A percentile compares a stretch with the other conserved stretches of the same genome.
phyloP scores from a whole-genome alignment of 2,797 vertebrate species.

The Tragopan temminckii region DNA sequence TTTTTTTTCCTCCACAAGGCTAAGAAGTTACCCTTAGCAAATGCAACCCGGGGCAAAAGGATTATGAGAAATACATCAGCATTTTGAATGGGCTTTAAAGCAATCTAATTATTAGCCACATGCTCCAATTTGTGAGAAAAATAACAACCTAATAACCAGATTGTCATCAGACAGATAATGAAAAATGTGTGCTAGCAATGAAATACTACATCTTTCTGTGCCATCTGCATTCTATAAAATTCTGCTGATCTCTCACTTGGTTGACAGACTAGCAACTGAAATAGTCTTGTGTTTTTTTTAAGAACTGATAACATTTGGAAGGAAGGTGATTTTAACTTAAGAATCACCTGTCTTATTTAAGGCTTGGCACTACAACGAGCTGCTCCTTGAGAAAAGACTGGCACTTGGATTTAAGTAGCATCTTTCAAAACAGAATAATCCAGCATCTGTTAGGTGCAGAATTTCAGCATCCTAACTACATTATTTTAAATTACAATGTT shows the following conservation, averaged over 20 bases:
- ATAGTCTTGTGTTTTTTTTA: neutral
- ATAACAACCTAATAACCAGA: constrained; percentile 78
- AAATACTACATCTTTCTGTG: constrained; percentile 47
- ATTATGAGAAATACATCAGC: constrained; percentile 64
- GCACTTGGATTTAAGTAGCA: constrained; percentile 3
- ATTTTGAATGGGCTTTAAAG: constrained; percentile 57
- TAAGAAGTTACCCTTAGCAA: constrained; percentile 69
- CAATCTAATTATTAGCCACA: constrained; percentile 78
- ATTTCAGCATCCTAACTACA: neutral
- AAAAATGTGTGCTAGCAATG: constrained; percentile 65
- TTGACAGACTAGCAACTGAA: constrained; percentile 15
- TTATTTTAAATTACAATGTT: neutral
- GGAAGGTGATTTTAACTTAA: neutral
- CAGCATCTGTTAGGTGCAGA: neutral
- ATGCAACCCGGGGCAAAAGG: constrained; percentile 60
- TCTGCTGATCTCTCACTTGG: neutral
- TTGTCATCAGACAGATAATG: constrained; percentile 63
- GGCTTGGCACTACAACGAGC: neutral
- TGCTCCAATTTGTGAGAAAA: constrained; percentile 66
- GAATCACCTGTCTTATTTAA: neutral
- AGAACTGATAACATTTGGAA: neutral
- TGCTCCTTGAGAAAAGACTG: neutral
- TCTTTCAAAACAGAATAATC: neutral
- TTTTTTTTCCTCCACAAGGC: constrained; percentile 42
- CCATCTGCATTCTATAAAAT: neutral